A percentile compares a stretch with the other conserved stretches of the same genome.
These are phyloP conservation scores for Melospiza melodia DNA, from an alignment of 2,113 vertebrate genomes.

Conservation along the genomic window DNA sequence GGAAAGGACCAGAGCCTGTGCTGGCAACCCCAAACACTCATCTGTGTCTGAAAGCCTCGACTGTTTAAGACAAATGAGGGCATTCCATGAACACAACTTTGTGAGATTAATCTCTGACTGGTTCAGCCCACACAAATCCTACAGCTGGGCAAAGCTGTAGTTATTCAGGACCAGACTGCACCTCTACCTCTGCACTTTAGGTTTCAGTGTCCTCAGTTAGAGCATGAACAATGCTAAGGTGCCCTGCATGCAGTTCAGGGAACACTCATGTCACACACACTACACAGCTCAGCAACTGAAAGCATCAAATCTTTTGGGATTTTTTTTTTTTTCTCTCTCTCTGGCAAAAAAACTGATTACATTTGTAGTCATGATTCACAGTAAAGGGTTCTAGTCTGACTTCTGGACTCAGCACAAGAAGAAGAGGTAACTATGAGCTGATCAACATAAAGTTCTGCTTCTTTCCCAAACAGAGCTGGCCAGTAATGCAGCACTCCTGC, in stretches of 20 bases:
- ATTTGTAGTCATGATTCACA: not conserved
- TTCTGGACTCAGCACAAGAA: not conserved
- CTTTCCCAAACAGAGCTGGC: not conserved
- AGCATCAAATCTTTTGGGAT: fast-evolving
- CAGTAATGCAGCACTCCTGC: not conserved
- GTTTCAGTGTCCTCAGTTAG: not conserved
- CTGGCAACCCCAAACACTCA: not conserved
- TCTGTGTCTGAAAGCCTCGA: not conserved
- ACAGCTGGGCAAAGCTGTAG: not conserved
- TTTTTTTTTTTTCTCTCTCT: not conserved
- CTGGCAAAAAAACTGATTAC: not conserved
- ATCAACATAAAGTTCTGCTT: not conserved
- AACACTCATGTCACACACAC: not conserved
- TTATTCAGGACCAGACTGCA: not conserved
- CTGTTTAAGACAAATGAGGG: not conserved
- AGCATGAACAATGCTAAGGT: not conserved
- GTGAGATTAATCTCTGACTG: not conserved
- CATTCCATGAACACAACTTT: not conserved
- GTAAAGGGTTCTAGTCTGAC: not conserved
- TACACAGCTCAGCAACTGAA: not conserved
- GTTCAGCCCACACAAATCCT: not conserved
- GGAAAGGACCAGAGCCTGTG: not conserved
- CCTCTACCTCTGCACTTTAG: not conserved
- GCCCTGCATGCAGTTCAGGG: not conserved
- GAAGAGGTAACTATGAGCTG: not conserved